A percentile compares a stretch with the other conserved stretches of the same genome.
These are phyloP conservation scores for Tipula unca DNA, from an alignment of 2,888 invertebrate genomes.

Conservation along the genomic window DNA sequence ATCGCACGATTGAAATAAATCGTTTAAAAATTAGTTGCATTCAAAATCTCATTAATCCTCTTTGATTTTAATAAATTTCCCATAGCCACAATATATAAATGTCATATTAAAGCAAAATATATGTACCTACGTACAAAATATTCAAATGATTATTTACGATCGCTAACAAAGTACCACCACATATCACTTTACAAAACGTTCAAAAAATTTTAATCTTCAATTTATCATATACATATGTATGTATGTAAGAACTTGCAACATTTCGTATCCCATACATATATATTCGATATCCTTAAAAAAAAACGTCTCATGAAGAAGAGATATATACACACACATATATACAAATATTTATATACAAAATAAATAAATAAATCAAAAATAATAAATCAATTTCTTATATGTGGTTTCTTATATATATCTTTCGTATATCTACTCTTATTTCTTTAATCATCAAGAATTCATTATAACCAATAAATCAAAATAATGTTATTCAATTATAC, in stretches of 20 bases:
- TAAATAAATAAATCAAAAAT: neutral
- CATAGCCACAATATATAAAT: neutral
- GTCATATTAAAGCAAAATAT: neutral
- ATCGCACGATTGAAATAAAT: neutral
- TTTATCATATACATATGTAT: neutral
- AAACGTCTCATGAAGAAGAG: neutral
- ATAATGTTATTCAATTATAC: constrained; percentile 8
- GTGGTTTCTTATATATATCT: neutral
- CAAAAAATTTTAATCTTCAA: neutral
- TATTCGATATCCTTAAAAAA: neutral
- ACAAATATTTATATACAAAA: neutral
- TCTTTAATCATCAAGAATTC: constrained; percentile 14
- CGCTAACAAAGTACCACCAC: neutral
- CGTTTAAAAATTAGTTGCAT: neutral
- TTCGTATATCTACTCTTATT: neutral
- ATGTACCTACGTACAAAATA: neutral
- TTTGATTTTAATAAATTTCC: neutral
- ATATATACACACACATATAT: neutral
- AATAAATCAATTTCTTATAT: constrained; percentile 2
- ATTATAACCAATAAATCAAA: constrained; percentile 14
- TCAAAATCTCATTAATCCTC: neutral
- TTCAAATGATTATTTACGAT: neutral
- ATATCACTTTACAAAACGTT: neutral
- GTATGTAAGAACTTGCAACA: neutral
- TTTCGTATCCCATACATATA: neutral